Base-by-base conservation (phyloP, 2,888 invertebrate genomes). In the Pheosia tremula region DNA sequence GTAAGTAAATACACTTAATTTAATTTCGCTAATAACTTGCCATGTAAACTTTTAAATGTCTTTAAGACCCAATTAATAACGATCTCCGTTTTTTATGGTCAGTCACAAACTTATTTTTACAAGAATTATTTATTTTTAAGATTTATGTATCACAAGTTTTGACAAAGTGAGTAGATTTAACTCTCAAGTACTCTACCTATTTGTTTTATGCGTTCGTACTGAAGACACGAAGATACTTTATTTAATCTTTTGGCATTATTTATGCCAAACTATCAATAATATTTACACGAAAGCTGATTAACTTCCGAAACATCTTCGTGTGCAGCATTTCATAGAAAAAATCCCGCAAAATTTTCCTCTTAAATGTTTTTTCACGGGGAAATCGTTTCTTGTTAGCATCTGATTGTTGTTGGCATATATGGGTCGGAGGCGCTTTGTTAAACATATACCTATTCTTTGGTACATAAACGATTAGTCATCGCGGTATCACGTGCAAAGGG, bases 291-390 rank as follows among this genome's bases (percentile, higher is more conserved):
- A 11, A 37, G 37, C 36, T 53, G 53, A 53, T 53, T 53, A 53
- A 53, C 53, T 53, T 53, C 53, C 36, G 53, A 37, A 53, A 53
- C 11, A 53, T 53, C 11, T 53, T 37, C 53, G 37, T 53, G 53
- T 53, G 36, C 53, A 53, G 10, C 37, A 53, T 37, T 37, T 37
- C 53, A 10, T 24, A 9, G 8, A 36, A 53, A 53, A 37, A 37
- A 50, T 50, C 37, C 13, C 0, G 5, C 10, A 11, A 11, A 53
- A 53, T 53, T 37, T 53, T 37, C 53, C 53, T 53, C 37, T 50
- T 50, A 24, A 53, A 37, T 53, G 50, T 50, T 50, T 53, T 50
- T 36, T 4, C 5, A 6, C 9, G 5, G 11, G 37, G 10, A 53
- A 37, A 53, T 11, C 36, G 37, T 53, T 53, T 53, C 53, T 53